phyloP scores from a whole-genome alignment of 2,113 vertebrate genomes.

The Parus major region DNA sequence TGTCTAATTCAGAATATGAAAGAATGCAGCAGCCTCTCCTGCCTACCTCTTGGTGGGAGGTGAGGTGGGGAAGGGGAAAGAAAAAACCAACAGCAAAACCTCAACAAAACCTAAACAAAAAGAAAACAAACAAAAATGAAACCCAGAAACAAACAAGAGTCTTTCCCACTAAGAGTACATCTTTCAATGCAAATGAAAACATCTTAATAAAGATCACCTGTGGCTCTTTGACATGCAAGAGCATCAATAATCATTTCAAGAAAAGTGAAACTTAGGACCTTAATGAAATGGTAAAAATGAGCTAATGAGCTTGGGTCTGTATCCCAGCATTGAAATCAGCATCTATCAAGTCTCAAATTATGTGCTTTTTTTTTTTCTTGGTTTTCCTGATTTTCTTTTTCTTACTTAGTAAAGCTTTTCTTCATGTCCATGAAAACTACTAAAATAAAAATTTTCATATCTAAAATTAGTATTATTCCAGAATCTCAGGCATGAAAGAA shows the following conservation, averaged over 20 bases:
- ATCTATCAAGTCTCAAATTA: accelerated
- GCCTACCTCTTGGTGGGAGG: accelerated
- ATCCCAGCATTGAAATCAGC: not conserved
- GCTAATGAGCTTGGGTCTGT: not conserved
- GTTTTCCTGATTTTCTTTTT: not conserved
- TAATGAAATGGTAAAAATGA: not conserved
- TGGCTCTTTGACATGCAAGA: not conserved
- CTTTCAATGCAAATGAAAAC: not conserved
- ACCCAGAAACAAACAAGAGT: not conserved
- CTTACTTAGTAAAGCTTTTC: not conserved
- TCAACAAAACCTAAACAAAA: not conserved
- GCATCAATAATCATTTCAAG: not conserved
- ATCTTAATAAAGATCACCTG: not conserved
- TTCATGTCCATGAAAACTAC: not conserved
- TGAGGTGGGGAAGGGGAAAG: not conserved
- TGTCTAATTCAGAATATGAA: not conserved
- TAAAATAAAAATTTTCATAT: not conserved
- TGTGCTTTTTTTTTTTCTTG: too few species aligned
- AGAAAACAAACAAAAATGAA: not conserved
- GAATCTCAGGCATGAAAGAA: not conserved
- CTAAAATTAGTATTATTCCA: not conserved
- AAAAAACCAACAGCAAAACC: not conserved
- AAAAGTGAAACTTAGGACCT: not conserved
- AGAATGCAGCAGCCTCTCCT: not conserved
- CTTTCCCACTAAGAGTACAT: not conserved